Conservation (phyloP, 1,140 invertebrate species). For the Ceratina calcarata region DNA sequence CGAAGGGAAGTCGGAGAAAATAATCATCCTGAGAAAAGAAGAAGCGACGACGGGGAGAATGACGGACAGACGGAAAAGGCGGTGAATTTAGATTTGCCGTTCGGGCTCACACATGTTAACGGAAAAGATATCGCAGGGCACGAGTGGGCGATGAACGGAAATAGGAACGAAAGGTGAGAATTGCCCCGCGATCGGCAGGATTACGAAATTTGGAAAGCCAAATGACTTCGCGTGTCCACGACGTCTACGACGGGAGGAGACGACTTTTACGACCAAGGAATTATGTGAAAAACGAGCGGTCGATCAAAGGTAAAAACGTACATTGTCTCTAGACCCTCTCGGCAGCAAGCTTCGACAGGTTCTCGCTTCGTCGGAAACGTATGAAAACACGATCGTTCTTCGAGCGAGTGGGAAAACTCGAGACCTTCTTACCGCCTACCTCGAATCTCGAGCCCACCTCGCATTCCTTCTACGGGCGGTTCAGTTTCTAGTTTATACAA, state of each 20-base stretch:
- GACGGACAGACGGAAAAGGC: background rate
- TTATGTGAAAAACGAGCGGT: too few species aligned
- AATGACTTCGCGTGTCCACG: background rate
- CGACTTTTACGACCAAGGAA: too few species aligned
- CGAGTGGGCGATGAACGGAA: background rate
- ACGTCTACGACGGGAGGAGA: background rate
- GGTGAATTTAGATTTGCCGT: too few species aligned
- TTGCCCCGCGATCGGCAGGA: background rate
- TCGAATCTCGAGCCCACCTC: background rate
- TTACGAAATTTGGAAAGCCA: background rate
- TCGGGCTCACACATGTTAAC: too few species aligned
- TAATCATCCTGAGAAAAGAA: constrained; percentile 21
- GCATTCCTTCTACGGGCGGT: background rate
- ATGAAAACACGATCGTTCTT: background rate
- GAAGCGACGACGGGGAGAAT: background rate
- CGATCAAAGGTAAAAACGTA: too few species aligned
- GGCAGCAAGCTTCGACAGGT: too few species aligned
- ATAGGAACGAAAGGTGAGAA: background rate
- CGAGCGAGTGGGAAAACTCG: background rate
- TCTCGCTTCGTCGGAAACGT: too few species aligned
- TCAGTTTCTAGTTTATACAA: constrained; percentile 10
- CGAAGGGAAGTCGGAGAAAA: constrained; percentile 31
- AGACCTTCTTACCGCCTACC: background rate
- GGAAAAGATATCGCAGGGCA: background rate
- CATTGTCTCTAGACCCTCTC: too few species aligned